Percentiles rank a stretch among this genome's conserved stretches.
Evolutionary conservation across 2,113 vertebrate species (phyloP).

Genomic region (Planiliza haematocheilus): DNA sequence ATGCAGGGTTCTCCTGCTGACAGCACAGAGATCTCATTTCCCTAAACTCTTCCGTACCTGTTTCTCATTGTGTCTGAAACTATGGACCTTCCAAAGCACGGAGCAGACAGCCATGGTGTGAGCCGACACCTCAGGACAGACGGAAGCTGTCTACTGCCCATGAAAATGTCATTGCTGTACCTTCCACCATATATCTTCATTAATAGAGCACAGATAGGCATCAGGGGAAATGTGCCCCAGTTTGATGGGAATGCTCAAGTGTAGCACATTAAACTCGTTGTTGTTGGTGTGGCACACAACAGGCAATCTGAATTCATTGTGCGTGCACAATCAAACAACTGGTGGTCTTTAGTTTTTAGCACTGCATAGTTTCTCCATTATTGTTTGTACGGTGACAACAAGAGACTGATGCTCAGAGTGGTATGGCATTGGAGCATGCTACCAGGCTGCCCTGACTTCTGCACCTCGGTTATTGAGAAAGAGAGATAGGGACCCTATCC

Average conservation of each 20-base stretch:
- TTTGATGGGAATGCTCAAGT: conserved; percentile 63
- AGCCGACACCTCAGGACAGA: conserved; percentile 57
- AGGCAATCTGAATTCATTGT: conserved; percentile 65
- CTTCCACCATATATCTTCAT: conserved; percentile 75
- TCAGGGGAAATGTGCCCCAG: conserved; percentile 60
- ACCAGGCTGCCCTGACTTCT: conserved; percentile 47
- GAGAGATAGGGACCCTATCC: conserved; percentile 20
- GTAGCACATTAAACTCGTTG: conserved; percentile 36
- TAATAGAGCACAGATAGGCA: conserved; percentile 59
- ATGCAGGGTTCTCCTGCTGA: conserved; percentile 36
- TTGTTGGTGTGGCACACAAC: conserved; percentile 26
- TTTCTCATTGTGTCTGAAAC: conserved; percentile 36
- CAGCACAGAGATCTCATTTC: conserved; percentile 29
- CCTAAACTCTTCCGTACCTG: conserved; percentile 15
- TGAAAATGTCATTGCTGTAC: conserved; percentile 71
- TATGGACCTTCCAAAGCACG: conserved; percentile 49
- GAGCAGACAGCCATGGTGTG: conserved; percentile 50
- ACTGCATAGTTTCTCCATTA: conserved; percentile 6
- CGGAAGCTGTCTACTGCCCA: conserved; percentile 62
- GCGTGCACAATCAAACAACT: conserved; percentile 61
- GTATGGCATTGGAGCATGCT: conserved; percentile 35
- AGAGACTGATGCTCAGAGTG: conserved; percentile 30
- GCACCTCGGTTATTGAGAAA: conserved; percentile 59
- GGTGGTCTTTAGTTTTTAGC: conserved; percentile 58
- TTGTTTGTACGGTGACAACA: conserved; percentile 36